A percentile compares a stretch with the other conserved stretches of the same genome.
phyloP scores from a whole-genome alignment of 2,888 invertebrate genomes.

The Acanthosoma haemorrhoidale region DNA sequence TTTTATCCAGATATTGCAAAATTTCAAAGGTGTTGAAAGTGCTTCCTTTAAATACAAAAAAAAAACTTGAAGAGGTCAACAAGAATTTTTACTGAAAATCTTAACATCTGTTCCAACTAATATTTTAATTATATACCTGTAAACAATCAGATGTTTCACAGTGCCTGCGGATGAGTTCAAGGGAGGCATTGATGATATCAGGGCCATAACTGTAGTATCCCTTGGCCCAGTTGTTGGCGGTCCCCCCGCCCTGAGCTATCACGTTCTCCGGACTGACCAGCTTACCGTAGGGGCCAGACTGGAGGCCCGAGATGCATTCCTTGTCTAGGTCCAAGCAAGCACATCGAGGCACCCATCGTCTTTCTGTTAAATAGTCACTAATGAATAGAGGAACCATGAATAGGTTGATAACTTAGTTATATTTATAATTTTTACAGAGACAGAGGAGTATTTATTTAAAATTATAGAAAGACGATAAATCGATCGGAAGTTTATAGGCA shows the following conservation, averaged over 20 bases:
- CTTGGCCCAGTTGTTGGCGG: slow-evolving; percentile 37
- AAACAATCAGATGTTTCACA: slow-evolving; percentile 32
- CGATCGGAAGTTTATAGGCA: too few species aligned
- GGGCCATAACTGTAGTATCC: slow-evolving; percentile 35
- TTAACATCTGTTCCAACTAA: too few species aligned
- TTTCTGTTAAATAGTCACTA: neutral
- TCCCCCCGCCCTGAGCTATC: slow-evolving; percentile 29
- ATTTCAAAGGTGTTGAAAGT: too few species aligned
- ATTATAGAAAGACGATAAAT: too few species aligned
- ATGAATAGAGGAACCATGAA: neutral
- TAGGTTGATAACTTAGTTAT: too few species aligned
- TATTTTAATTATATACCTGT: too few species aligned
- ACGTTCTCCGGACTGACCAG: slow-evolving; percentile 32
- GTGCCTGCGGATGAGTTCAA: slow-evolving; percentile 28
- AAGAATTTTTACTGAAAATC: too few species aligned
- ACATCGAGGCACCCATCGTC: slow-evolving; percentile 30
- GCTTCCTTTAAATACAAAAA: too few species aligned
- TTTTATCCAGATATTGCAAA: too few species aligned
- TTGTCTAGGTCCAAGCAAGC: slow-evolving; percentile 35
- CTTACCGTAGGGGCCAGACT: slow-evolving; percentile 32
- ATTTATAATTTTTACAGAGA: too few species aligned
- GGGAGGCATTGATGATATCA: neutral
- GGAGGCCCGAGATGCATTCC: neutral
- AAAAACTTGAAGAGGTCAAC: too few species aligned
- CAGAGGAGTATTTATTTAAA: too few species aligned